These are phyloP conservation scores for Hermetia illucens DNA, from an alignment of 1,140 invertebrate species.

Conservation along the genomic window DNA sequence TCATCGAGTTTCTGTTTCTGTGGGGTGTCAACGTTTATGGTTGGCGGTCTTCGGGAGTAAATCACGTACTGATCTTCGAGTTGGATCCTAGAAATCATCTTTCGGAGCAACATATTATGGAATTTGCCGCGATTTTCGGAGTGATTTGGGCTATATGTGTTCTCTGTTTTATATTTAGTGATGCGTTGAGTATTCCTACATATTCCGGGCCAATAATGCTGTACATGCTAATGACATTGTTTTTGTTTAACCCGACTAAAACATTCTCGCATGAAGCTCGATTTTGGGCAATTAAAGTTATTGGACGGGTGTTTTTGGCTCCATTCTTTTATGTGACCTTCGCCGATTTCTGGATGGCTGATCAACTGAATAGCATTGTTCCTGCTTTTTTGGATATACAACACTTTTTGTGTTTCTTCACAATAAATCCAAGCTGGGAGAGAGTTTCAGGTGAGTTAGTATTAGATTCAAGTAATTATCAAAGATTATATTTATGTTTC, in stretches of 20 bases:
- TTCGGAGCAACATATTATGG: slow-evolving; percentile 75
- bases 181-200: slow-evolving; percentile 56
- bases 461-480: too few species aligned
- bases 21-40: slow-evolving; percentile 82
- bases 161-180: slow-evolving; percentile 51
- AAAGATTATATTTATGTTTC: background rate
- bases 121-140: slow-evolving; percentile 71
- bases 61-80: slow-evolving; percentile 90
- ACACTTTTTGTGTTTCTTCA: slow-evolving; percentile 76
- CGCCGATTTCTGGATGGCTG: slow-evolving; percentile 99
- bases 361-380: slow-evolving; percentile 91
- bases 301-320: slow-evolving; percentile 65
- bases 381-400: slow-evolving; percentile 87
- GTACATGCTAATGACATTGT: slow-evolving; percentile 51
- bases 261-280: slow-evolving; percentile 65
- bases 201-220: slow-evolving; percentile 64
- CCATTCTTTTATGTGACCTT: slow-evolving; percentile 94
- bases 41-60: slow-evolving; percentile 66
- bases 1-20: slow-evolving; percentile 72
- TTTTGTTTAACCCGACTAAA: slow-evolving; percentile 67
- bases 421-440: slow-evolving; percentile 55
- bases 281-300: slow-evolving; percentile 40
- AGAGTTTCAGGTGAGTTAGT: slow-evolving; percentile 37
- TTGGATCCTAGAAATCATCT: slow-evolving; percentile 79
- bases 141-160: slow-evolving; percentile 68